phyloP scores from a whole-genome alignment of 2,888 invertebrate genomes.

The Perizoma flavofasciatum region DNA sequence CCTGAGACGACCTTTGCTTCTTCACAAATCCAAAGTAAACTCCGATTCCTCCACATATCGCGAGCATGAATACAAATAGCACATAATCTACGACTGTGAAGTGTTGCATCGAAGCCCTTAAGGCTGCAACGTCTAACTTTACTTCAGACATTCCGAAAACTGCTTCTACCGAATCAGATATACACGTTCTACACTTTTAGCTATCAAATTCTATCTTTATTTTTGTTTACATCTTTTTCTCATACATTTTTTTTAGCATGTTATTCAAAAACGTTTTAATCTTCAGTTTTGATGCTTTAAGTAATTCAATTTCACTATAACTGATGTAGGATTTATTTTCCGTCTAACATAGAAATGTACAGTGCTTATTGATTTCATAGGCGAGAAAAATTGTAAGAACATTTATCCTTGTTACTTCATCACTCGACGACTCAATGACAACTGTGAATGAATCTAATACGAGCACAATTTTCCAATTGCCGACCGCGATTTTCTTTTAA shows the following conservation, averaged over 20 bases:
- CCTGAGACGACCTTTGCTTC: constrained; percentile 84
- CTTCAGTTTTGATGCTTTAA: too few relatives aligned
- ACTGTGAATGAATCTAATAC: constrained; percentile 39
- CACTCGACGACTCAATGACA: constrained; percentile 32
- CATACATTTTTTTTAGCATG: too few relatives aligned
- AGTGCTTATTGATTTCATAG: too few relatives aligned
- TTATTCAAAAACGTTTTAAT: too few relatives aligned
- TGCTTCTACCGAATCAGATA: background rate
- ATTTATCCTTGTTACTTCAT: constrained; percentile 8
- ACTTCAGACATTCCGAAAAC: constrained; percentile 44
- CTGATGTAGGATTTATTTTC: too few relatives aligned
- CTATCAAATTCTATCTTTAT: too few relatives aligned
- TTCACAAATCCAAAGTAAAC: constrained; percentile 91
- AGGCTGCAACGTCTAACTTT: constrained; percentile 52
- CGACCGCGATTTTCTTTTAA: constrained; percentile 60
- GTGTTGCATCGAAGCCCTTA: constrained; percentile 61
- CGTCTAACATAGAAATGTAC: too few relatives aligned
- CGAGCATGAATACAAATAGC: constrained; percentile 88
- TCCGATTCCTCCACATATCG: constrained; percentile 89
- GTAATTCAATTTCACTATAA: too few relatives aligned
- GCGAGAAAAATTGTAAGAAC: background rate
- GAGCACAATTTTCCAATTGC: constrained; percentile 67
- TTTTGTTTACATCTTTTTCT: too few relatives aligned
- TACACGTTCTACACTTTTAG: background rate
- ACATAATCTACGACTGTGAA: constrained; percentile 86